Base-by-base conservation (phyloP, 2,888 invertebrate species). In the Acronicta aceris region DNA sequence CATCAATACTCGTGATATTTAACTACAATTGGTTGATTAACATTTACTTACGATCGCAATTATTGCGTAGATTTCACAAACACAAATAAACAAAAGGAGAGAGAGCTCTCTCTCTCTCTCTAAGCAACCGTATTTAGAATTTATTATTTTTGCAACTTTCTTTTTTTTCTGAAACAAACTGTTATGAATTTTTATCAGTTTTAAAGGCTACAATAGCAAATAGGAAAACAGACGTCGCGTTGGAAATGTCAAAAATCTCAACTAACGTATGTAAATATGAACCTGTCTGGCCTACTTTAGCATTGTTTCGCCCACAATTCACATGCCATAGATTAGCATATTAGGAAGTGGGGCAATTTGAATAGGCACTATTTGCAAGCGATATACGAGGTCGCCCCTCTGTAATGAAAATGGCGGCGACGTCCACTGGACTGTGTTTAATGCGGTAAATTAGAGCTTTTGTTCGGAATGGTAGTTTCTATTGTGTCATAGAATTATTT, bases 271-370 rank as follows among this genome's bases (percentile, higher is more conserved):
- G 82, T 82, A 85, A 87, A 85, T 84, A 79, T 78, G 72, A 78
- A 90, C 85, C 86, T 85, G 89, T 77, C 76, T 85, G 88, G 70
- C 84, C 86, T 83, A 89, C 86, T 86, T 88, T 66, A 63, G 81
- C 81, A 89, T 91, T 93, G 92, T 93, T 83, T 90, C 86, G 86
- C 83, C 82, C 83, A 89, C 89, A 86, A 86, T 89, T 87, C 85
- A 87, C 85, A 84, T 88, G 86, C 83, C 83, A 85, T 81, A 81
- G 82, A 90, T 93, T 93, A 88, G 88, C 91, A 93, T 93, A 89
- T 91, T 89, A 88, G 91, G 92, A 93, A 91, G 90, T 92, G 81
- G 93, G 88, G 74, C 90, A 86, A 74, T 87, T 85, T 90, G 83
- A 89, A 89, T 89, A 81, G 87, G 76, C 80, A 82, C 73, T 75